phyloP scores from a whole-genome alignment of 92 coral and sea anemone genomes.

The Zoanthus sansibaricus region DNA sequence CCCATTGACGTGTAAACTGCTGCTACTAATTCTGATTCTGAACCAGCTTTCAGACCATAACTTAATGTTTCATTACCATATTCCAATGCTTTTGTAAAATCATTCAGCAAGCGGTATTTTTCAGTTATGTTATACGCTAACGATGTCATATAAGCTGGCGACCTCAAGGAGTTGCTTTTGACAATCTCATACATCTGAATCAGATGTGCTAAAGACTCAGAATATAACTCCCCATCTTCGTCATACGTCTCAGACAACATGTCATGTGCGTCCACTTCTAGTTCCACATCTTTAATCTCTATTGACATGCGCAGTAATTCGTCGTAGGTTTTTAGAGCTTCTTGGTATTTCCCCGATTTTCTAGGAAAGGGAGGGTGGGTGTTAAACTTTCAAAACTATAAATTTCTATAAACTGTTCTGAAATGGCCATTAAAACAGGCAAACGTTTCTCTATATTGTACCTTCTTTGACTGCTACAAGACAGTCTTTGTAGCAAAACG shows the following conservation, averaged over 20 bases:
- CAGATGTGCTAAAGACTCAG: conserved; percentile 7
- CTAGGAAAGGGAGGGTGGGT: neutral
- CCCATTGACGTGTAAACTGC: conserved; percentile 5
- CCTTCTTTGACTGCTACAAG: too few species aligned
- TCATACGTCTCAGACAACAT: conserved; percentile 23
- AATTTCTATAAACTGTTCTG: too few species aligned
- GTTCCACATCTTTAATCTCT: conserved; percentile 14
- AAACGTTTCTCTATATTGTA: too few species aligned
- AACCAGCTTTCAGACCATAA: neutral
- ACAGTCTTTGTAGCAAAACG: too few species aligned
- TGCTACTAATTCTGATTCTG: neutral
- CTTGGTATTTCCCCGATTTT: conserved; percentile 15
- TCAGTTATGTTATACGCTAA: conserved; percentile 15
- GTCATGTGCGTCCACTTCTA: conserved; percentile 21
- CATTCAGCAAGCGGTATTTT: neutral
- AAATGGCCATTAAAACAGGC: too few species aligned
- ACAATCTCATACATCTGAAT: neutral
- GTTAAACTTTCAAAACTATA: too few species aligned
- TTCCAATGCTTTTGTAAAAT: conserved; percentile 5
- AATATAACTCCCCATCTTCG: conserved; percentile 27
- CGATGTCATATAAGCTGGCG: neutral
- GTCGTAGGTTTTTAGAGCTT: conserved; percentile 5
- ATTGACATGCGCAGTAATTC: conserved; percentile 24
- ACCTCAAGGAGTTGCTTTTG: neutral
- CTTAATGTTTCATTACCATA: neutral